A percentile compares a stretch with the other conserved stretches of the same genome.
Conservation (phyloP, 2,888 invertebrate species). For the Cantharis flavilabris region DNA sequence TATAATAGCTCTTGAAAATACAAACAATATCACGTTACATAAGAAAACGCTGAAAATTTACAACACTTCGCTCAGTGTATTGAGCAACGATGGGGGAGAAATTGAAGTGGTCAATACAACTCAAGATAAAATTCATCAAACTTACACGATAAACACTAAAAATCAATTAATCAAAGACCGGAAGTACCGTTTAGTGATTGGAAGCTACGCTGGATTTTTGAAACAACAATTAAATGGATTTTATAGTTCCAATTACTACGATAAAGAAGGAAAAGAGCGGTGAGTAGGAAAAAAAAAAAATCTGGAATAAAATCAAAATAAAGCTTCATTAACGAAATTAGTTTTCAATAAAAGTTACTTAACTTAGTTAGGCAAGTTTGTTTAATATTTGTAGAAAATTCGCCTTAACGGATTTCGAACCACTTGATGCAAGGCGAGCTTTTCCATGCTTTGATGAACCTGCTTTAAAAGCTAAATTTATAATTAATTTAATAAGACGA, state of each 20-base stretch:
- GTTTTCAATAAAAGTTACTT: neutral
- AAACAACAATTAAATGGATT: neutral
- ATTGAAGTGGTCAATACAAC: neutral
- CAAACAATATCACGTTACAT: constrained; percentile 24
- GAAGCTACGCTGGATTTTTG: neutral
- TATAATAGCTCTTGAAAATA: constrained; percentile 1
- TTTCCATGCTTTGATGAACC: constrained; percentile 79
- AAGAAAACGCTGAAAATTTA: neutral
- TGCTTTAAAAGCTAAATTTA: constrained; percentile 48
- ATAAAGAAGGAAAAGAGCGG: neutral
- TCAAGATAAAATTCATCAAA: neutral
- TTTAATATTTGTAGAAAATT: constrained; percentile 25
- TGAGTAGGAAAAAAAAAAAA: neutral
- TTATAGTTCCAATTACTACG: neutral
- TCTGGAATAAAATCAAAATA: neutral
- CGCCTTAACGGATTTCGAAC: constrained; percentile 69
- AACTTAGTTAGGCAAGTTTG: neutral
- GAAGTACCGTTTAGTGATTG: neutral
- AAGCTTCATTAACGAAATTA: neutral
- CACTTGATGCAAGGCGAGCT: constrained; percentile 66
- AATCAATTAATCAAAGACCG: neutral
- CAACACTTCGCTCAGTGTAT: neutral
- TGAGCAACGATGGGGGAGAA: neutral
- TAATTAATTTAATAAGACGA: constrained; percentile 50
- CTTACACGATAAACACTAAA: neutral